These are phyloP conservation scores for Typhlichthys subterraneus DNA, from an alignment of 2,797 vertebrate genomes.

Conservation along the genomic window DNA sequence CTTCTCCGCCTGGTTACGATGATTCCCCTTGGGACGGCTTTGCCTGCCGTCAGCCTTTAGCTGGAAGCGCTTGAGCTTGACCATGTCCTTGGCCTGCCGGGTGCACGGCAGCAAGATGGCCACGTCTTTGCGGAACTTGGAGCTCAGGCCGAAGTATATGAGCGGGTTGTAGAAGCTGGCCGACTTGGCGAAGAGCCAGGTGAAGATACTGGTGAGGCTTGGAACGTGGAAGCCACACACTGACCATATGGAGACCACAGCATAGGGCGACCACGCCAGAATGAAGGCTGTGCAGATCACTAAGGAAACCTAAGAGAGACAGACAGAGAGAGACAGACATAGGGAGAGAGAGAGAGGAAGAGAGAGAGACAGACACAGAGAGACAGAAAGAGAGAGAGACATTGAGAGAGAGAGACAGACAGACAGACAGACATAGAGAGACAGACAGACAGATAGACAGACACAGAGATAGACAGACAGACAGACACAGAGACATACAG, in stretches of 20 bases:
- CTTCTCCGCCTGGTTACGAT: conserved; percentile 23
- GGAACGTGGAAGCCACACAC: conserved; percentile 77
- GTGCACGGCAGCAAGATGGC: conserved; percentile 71
- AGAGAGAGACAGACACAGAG: too few species aligned
- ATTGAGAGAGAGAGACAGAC: too few species aligned
- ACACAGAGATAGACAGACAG: too few species aligned
- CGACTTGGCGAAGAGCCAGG: conserved; percentile 82
- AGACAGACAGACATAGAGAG: too few species aligned
- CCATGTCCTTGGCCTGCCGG: conserved; percentile 68
- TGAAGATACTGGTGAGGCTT: conserved; percentile 81
- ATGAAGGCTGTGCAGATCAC: conserved; percentile 82
- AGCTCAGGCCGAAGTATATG: conserved; percentile 85
- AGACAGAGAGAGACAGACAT: neutral
- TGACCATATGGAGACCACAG: conserved; percentile 83
- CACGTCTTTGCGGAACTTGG: conserved; percentile 81
- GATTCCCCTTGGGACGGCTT: conserved; percentile 26
- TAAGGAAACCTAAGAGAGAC: conserved; percentile 76
- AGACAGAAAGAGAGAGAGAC: too few species aligned
- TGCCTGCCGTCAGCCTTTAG: conserved; percentile 22
- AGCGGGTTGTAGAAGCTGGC: conserved; percentile 84
- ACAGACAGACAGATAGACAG: too few species aligned
- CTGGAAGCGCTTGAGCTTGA: conserved; percentile 76
- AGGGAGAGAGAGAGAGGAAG: too few species aligned
- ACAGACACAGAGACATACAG: too few species aligned
- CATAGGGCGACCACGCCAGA: conserved; percentile 85